Evolutionary conservation across 2,113 vertebrate genomes (phyloP), one percentile per base, ranked within the genome.

Genomic region (Callithrix jacchus): DNA sequence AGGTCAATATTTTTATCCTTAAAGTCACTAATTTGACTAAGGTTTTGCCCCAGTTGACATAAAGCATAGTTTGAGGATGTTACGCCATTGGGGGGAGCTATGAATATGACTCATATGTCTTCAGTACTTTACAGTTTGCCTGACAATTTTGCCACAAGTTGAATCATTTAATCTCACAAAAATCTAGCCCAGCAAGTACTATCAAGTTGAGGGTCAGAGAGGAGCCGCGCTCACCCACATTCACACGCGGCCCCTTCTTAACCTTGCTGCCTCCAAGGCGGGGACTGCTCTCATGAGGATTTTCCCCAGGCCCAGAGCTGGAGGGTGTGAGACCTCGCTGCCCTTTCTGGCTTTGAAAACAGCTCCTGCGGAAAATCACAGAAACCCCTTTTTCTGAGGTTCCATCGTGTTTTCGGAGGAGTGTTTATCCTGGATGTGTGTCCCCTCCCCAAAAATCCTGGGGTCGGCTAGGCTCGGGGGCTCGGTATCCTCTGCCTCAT

Each of bases 191-290:
- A 54, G 70, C 21, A 20, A n/a, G 45, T 0, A 17, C 20, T 10
- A 0, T 30, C 47, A 9, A 4, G 42, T 16, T 16, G 54, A 30
- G 83, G 83, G 54, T 9, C 20, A 49, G 88, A 54, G 49, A 35
- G 71, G 40, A 8, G 0, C 25, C 37, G 16, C 37, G 5, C 30
- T 74, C 0, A 23, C 58, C 40, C 45, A 0, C 0, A 0, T 54
- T 40, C 66, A 42, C 52, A 8, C 9, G 0, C 7, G 66, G 73
- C 54, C 10, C 35, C 21, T n/a, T 37, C n/a, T 47, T 30, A 0
- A 13, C 35, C 82, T 83, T 18, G 2, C 2, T 8, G 66, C 64
- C 49, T 76, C 23, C 9, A 2, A 80, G 47, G 49, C 30, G 1
- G 5, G 25, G 27, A 37, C 5, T 17, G 6, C 0, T 0, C 32